Percentiles rank a stretch among this genome's conserved stretches.
phyloP scores from a whole-genome alignment of 2,797 vertebrate species.

The Lutjanus campechanus region DNA sequence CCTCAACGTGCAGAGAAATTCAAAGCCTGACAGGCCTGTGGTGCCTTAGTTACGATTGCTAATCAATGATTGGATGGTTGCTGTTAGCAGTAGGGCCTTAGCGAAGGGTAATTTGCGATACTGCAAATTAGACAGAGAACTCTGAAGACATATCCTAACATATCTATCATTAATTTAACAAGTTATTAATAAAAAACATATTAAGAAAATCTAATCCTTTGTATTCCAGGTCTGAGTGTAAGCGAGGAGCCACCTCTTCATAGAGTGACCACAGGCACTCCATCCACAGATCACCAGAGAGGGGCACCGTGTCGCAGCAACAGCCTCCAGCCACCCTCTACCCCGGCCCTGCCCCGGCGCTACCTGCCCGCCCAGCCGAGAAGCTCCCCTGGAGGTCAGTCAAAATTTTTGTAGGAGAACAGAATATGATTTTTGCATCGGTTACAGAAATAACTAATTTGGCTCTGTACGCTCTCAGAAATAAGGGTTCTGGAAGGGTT shows the following conservation, averaged over 20 bases:
- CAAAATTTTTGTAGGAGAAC: not conserved
- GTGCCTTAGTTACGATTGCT: no score
- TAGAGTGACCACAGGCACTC: slow-evolving; percentile 81
- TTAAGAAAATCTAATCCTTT: slow-evolving; percentile 4
- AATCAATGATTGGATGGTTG: no score
- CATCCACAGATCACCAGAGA: slow-evolving; percentile 75
- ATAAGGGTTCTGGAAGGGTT: no score
- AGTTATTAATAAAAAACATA: no score
- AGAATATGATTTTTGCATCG: rapidly evolving
- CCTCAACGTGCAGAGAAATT: no score
- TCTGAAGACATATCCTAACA: not conserved
- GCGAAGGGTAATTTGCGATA: no score
- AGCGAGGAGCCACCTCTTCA: slow-evolving; percentile 90
- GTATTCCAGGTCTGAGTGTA: slow-evolving; percentile 87
- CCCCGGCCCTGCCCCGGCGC: slow-evolving; percentile 85
- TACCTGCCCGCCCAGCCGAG: slow-evolving; percentile 92
- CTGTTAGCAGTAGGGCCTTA: not conserved
- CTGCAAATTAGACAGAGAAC: not conserved
- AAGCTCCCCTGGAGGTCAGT: slow-evolving; percentile 83
- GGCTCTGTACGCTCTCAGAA: no score
- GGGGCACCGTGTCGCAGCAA: slow-evolving; percentile 75
- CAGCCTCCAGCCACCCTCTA: slow-evolving; percentile 85
- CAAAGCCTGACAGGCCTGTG: no score
- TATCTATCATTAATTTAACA: not conserved
- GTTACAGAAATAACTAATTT: not conserved